Percentiles rank a stretch among this genome's conserved stretches.
Evolutionary conservation across 2,888 invertebrate genomes (phyloP).

Genomic region (Tineola bisselliella): DNA sequence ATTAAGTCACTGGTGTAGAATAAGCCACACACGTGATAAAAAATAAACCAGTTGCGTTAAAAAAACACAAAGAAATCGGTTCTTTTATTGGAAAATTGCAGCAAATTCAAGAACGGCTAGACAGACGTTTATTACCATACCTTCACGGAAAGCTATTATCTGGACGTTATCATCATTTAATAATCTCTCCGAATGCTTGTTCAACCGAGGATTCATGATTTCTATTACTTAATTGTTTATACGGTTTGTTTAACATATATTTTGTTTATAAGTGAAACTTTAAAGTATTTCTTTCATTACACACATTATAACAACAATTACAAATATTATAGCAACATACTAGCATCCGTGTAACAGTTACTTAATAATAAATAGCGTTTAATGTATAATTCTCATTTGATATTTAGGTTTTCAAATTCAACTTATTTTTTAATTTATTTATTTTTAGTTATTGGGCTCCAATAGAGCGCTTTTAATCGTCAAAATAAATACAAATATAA

Average conservation of each 20-base stretch:
- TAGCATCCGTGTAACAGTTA: too few species aligned
- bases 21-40: background rate
- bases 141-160: slow-evolving; percentile 3
- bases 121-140: background rate
- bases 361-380: too few species aligned
- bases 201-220: background rate
- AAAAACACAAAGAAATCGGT: background rate
- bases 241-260: background rate
- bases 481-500: too few species aligned
- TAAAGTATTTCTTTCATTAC: too few species aligned
- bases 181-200: background rate
- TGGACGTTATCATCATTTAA: background rate
- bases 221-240: background rate
- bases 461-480: too few species aligned
- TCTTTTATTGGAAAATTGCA: background rate
- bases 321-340: too few species aligned
- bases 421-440: too few species aligned
- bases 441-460: too few species aligned
- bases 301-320: too few species aligned
- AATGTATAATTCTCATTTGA: too few species aligned
- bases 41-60: background rate
- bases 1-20: too few species aligned
- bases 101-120: background rate
- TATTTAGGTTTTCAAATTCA: too few species aligned
- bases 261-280: background rate